A percentile compares a stretch with the other conserved stretches of the same genome.
phyloP scores from a whole-genome alignment of 2,888 invertebrate species.

The Agrochola macilenta region DNA sequence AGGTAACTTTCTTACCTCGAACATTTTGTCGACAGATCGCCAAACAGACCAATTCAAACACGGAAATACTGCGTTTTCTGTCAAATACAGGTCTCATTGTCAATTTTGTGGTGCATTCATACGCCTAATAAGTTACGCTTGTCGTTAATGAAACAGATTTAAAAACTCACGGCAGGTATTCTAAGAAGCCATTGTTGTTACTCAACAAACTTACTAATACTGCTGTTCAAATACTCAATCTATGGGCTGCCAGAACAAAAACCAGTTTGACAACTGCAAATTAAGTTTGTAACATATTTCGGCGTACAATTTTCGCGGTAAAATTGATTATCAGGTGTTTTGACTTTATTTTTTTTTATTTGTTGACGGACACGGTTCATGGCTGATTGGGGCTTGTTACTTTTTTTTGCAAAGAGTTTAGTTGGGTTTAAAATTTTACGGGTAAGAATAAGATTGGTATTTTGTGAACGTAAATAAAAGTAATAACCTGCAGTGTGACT shows the following conservation, averaged over 20 bases:
- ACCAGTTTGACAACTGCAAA: conserved; percentile 43
- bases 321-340: conserved; percentile 86
- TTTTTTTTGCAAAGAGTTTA: conserved; percentile 51
- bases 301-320: conserved; percentile 77
- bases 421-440: conserved; percentile 52
- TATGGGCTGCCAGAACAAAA: conserved; percentile 11
- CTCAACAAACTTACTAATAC: conserved; percentile 64
- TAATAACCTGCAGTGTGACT: conserved; percentile 40
- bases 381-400: conserved; percentile 63
- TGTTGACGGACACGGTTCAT: conserved; percentile 62
- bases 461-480: conserved; percentile 31
- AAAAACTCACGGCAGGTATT: conserved; percentile 74
- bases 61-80: conserved; percentile 58
- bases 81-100: conserved; percentile 63
- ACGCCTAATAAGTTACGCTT: conserved; percentile 82
- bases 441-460: conserved; percentile 35
- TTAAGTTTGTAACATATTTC: conserved; percentile 66
- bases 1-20: neutral
- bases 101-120: conserved; percentile 64
- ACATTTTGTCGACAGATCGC: conserved; percentile 3
- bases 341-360: conserved; percentile 64
- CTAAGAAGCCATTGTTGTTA: conserved; percentile 73
- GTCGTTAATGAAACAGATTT: conserved; percentile 80
- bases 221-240: conserved; percentile 32
- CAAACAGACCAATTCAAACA: conserved; percentile 50